Percentiles rank a stretch among this genome's conserved stretches.
Evolutionary conservation across 2,888 invertebrate genomes (phyloP).

Genomic region (Adelognathus sp.): DNA sequence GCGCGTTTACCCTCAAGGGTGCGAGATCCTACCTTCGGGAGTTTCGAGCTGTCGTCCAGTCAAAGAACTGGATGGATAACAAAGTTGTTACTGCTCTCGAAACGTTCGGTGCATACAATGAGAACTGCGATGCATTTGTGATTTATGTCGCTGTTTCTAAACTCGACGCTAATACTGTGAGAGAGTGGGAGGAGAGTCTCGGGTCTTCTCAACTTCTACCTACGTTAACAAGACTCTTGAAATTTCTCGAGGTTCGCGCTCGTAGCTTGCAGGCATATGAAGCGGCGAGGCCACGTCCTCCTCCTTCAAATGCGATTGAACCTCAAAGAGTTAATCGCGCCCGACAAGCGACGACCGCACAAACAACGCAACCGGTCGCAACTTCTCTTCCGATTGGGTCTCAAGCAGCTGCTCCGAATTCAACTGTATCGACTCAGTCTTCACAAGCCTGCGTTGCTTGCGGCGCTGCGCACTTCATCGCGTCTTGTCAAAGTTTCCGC

Average conservation of each 20-base stretch:
- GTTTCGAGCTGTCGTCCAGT: too few species aligned
- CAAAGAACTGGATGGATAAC: too few species aligned
- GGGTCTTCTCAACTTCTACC: not conserved
- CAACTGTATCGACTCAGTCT: not conserved
- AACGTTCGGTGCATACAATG: too few species aligned
- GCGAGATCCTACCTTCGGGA: too few species aligned
- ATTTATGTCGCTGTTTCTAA: not conserved
- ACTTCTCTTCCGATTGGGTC: not conserved
- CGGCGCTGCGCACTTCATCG: not conserved
- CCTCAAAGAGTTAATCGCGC: not conserved
- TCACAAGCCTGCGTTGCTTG: not conserved
- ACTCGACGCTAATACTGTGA: not conserved
- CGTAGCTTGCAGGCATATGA: not conserved
- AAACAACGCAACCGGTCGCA: not conserved
- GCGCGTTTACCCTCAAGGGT: not conserved
- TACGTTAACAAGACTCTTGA: too few species aligned
- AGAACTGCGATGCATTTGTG: not conserved
- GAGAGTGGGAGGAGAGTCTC: slow-evolving; percentile 1
- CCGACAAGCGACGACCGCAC: not conserved
- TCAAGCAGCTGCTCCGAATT: not conserved
- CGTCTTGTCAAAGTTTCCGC: not conserved
- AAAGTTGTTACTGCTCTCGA: too few species aligned
- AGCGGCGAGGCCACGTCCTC: too few species aligned
- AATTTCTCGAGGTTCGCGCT: slow-evolving; percentile 1
- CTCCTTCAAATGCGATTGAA: not conserved